Evolutionary conservation across 2,888 invertebrate genomes (phyloP).

Genomic region (Thereva unica): DNA sequence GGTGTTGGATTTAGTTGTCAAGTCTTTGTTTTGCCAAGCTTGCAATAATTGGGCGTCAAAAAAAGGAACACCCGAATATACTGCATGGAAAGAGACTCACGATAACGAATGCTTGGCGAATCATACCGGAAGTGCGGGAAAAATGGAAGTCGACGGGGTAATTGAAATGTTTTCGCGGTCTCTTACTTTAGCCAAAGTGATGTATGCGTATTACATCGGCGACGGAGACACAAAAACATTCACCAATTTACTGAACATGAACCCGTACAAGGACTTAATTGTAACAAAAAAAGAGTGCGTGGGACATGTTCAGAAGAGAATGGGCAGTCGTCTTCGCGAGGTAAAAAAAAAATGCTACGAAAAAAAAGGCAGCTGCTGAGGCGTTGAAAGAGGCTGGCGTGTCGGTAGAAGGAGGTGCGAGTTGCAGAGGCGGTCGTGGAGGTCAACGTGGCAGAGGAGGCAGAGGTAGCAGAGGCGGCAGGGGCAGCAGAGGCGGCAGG

Average conservation of each 20-base stretch:
- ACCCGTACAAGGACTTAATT: constrained; percentile 15
- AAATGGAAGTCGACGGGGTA: constrained; percentile 14
- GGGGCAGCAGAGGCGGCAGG: too few species aligned
- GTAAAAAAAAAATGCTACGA: neutral
- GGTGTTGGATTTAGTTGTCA: too few species aligned
- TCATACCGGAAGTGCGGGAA: constrained; percentile 20
- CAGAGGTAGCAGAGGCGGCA: too few species aligned
- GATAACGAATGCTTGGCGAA: neutral
- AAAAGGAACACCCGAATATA: constrained; percentile 7
- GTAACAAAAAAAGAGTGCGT: constrained; percentile 27
- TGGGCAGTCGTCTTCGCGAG: constrained; percentile 2
- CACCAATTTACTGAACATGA: neutral
- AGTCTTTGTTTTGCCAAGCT: constrained; percentile 40
- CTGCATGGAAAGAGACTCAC: constrained; percentile 13
- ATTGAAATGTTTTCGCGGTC: constrained; percentile 19
- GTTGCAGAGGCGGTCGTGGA: too few species aligned
- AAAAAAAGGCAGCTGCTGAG: too few species aligned
- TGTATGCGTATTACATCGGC: constrained; percentile 15
- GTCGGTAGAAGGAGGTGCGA: constrained; percentile 46
- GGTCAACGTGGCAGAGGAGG: too few species aligned
- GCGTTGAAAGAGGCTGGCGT: constrained; percentile 42
- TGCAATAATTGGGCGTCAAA: constrained; percentile 39
- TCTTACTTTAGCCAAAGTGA: neutral
- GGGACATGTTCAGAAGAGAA: constrained; percentile 6
- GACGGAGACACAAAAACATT: constrained; percentile 25